A percentile compares a stretch with the other conserved stretches of the same genome.
These are phyloP conservation scores for Ariopsis seemanni DNA, from an alignment of 2,113 vertebrate species.

Conservation along the genomic window DNA sequence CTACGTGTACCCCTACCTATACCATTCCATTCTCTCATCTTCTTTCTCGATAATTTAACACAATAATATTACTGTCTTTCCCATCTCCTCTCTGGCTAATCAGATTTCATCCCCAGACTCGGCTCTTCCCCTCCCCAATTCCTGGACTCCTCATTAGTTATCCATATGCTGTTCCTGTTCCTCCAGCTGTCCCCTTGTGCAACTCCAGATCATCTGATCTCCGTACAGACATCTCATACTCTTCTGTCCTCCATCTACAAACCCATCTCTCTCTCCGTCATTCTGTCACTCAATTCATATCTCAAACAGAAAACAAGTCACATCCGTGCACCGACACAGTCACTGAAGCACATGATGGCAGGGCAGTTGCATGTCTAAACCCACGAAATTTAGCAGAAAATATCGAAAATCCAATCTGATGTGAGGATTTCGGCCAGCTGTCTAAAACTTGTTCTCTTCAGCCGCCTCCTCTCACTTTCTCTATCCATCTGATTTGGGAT, in stretches of 20 bases:
- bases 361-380: slow-evolving; percentile 24
- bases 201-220: not conserved
- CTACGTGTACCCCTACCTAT: slow-evolving; percentile 3
- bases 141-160: slow-evolving; percentile 18
- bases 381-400: slow-evolving; percentile 19
- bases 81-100: slow-evolving; percentile 54
- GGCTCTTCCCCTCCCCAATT: slow-evolving; percentile 8
- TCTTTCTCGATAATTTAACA: slow-evolving; percentile 35
- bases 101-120: slow-evolving; percentile 37
- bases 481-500: slow-evolving; percentile 18
- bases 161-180: slow-evolving; percentile 10
- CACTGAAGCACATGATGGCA: slow-evolving; percentile 30
- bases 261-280: not conserved
- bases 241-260: not conserved
- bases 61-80: slow-evolving; percentile 41
- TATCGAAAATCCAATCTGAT: slow-evolving; percentile 28
- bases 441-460: not conserved
- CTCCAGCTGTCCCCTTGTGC: slow-evolving; percentile 3
- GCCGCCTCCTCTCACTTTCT: not conserved
- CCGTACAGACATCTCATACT: not conserved
- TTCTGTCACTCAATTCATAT: slow-evolving; percentile 20
- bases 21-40: slow-evolving; percentile 2
- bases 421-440: slow-evolving; percentile 24
- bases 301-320: slow-evolving; percentile 21
- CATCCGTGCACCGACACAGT: slow-evolving; percentile 18